phyloP scores from a whole-genome alignment of 2,797 vertebrate genomes.

The Neomorphus geoffroyi region DNA sequence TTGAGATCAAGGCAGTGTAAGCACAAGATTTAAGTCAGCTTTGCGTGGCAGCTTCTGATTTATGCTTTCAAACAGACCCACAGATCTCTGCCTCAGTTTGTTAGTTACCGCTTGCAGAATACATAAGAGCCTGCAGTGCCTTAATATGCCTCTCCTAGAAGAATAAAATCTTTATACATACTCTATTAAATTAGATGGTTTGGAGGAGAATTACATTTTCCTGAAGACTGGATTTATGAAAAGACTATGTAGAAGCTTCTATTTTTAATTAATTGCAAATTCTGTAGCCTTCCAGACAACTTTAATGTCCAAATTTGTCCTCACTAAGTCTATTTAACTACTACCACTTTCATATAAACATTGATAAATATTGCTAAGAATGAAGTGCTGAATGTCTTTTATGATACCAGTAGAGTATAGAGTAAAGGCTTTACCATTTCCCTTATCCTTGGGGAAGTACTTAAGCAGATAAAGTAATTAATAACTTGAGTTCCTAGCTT shows the following conservation, averaged over 20 bases:
- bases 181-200: background rate
- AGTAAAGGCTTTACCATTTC: constrained; percentile 6
- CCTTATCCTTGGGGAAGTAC: constrained; percentile 9
- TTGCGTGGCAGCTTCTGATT: constrained; percentile 29
- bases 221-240: background rate
- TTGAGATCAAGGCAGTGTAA: constrained; percentile 20
- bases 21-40: constrained; percentile 25
- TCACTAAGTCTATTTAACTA: background rate
- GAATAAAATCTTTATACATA: background rate
- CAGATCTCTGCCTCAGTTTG: background rate
- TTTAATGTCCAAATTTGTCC: background rate
- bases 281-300: background rate
- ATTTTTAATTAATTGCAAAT: background rate
- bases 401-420: background rate
- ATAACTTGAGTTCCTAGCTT: constrained; percentile 7
- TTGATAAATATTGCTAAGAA: constrained; percentile 21
- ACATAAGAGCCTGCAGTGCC: background rate
- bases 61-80: background rate
- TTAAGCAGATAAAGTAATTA: constrained; percentile 32
- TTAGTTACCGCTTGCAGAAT: constrained; percentile 21
- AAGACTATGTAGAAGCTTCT: background rate
- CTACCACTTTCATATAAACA: background rate
- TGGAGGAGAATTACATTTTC: background rate
- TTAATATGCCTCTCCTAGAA: background rate
- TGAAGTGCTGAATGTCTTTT: background rate